Base-by-base conservation (phyloP, 2,888 invertebrate genomes). In the Escarpia spicata region DNA sequence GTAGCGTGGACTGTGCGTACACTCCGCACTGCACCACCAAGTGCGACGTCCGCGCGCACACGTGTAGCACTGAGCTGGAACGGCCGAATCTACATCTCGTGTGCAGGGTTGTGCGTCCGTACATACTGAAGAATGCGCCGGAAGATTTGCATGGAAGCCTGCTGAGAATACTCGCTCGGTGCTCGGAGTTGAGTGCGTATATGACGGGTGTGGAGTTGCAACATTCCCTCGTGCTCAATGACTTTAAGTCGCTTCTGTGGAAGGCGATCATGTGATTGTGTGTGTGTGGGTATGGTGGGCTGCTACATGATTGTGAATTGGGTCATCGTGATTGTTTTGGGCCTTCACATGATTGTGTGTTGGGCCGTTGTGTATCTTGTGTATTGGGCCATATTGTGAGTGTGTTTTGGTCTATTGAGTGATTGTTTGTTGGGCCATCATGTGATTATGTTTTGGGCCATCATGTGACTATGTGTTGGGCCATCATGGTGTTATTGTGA, bases 201-300 rank as follows among this genome's bases (percentile, higher is more conserved):
- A 37, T 94, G 2, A 92, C 92, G 43, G 92, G 93, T 15, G 45
- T 94, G 90, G 94, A 95, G 58, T 92, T 96, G 44, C 93, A 94
- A 75, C 95, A 96, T 90, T 95, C 95, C n/a, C 93, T 95, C 12
- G 91, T 95, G 8, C 92, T 95, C 15, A 94, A 95, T 90, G 95
- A 95, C 19, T 93, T 96, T 44, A 95, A 95, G 75, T 93, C 94
- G 45, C 52, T 95, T 0, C 93, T 96, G 31, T 96, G 96, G 96
- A 75, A 75, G n/a, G 75, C n/a, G 3, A 75, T 75, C 75, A 75
- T 75, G 75, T 75, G 75, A 75, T 75, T 75, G 75, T 75, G 75
- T 75, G 75, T 75, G 15, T 26, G 4, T 75, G 3, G 19, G 6
- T 15, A n/a, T 6, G 26, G 19, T 19, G 26, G 75, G 75, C 75